A percentile compares a stretch with the other conserved stretches of the same genome.
These are phyloP conservation scores for Tetrao urogallus DNA, from an alignment of 2,113 vertebrate species.

Conservation along the genomic window DNA sequence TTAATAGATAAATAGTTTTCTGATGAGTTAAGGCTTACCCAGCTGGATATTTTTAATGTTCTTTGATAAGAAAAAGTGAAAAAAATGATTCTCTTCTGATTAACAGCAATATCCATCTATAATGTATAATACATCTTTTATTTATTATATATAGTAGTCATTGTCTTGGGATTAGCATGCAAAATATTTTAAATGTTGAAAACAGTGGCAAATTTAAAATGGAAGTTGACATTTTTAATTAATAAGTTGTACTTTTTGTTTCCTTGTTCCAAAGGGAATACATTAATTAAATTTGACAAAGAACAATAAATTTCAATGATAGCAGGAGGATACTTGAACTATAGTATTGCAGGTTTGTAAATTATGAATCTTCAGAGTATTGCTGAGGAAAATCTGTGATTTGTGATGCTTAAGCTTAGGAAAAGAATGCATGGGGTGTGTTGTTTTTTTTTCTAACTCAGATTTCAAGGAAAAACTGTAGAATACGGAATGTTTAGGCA, in stretches of 20 bases:
- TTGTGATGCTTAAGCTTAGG: not conserved
- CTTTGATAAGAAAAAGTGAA: not conserved
- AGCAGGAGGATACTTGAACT: not conserved
- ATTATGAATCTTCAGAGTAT: not conserved
- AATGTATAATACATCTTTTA: not conserved
- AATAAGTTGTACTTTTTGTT: accelerated
- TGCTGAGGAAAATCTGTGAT: not conserved
- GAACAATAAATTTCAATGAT: not conserved
- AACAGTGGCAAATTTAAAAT: not conserved
- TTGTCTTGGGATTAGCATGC: not conserved
- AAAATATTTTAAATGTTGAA: not conserved
- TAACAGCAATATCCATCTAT: not conserved
- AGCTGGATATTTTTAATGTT: not conserved
- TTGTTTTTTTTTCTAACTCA: not conserved
- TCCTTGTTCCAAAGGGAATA: not conserved
- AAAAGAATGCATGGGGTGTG: not conserved
- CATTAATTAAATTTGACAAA: not conserved
- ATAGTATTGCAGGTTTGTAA: not conserved
- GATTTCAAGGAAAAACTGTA: constrained; percentile 1
- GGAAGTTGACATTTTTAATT: not conserved
- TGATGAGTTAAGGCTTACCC: not conserved
- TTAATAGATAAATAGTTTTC: not conserved
- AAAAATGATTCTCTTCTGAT: not conserved
- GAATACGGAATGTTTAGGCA: not conserved
- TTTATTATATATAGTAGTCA: not conserved